Conservation (phyloP, 2,888 invertebrate species). For the Anorthoa munda region DNA sequence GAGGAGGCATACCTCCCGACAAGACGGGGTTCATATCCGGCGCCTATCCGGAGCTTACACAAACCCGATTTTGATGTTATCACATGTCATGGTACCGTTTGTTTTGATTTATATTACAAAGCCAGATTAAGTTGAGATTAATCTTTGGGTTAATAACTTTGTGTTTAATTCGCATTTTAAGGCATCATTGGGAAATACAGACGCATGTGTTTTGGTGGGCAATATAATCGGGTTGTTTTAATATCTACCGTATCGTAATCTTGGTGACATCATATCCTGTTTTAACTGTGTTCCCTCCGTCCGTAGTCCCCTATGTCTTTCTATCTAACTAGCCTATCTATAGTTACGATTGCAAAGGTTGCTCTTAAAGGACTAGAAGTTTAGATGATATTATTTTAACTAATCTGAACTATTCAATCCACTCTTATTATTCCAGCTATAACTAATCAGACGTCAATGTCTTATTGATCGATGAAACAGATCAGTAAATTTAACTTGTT, state of each 20-base stretch:
- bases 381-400: background rate
- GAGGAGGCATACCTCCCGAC: constrained; percentile 84
- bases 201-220: constrained; percentile 29
- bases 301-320: background rate
- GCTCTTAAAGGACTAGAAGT: background rate
- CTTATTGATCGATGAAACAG: background rate
- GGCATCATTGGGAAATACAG: constrained; percentile 40
- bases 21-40: constrained; percentile 85
- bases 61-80: constrained; percentile 84
- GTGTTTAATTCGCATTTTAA: constrained; percentile 56
- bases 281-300: background rate
- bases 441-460: background rate
- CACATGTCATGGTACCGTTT: constrained; percentile 80
- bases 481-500: background rate
- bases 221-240: constrained; percentile 25
- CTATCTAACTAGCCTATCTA: background rate
- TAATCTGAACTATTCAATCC: background rate
- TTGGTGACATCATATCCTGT: constrained; percentile 21
- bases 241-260: constrained; percentile 12
- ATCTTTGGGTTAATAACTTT: constrained; percentile 70
- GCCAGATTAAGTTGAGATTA: constrained; percentile 74
- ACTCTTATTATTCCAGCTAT: too few species aligned
- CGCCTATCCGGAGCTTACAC: constrained; percentile 79
- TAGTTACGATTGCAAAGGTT: background rate
- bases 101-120: constrained; percentile 77